Evolutionary conservation across 35 echinoderm and acorn worm genomes (phyloP), one percentile per base, ranked within the genome.

Genomic region (Apostichopus japonicus): DNA sequence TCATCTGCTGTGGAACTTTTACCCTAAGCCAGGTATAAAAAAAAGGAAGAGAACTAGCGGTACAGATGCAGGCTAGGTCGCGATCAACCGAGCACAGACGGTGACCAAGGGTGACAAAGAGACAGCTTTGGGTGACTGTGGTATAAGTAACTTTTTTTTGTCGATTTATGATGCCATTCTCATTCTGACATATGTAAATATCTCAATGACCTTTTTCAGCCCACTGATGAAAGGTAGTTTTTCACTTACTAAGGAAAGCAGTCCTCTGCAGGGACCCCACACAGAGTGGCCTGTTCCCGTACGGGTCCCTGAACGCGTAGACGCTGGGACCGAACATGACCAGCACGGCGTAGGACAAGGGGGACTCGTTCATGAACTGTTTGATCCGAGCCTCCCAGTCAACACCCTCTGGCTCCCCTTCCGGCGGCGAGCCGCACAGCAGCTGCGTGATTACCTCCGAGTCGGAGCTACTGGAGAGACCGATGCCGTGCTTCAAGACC

Each of bases 361-460:
- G 88, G 2, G 97, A 94, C 79, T 94, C 87, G n/a, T 90, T 99
- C 95, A 99, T 99, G 62, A 99, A 87, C 65, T 99, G 97, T 8
- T 92, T 93, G 53, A 99, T 99, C 25, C 97, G 78, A 4, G 90
- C 97, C 77, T 94, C 72, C 97, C 97, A 99, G 80, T 99, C 91
- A 0, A 95, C 89, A 25, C 97, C 97, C 9, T 99, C 79, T 77
- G 97, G 93, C 59, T 99, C 97, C 5, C 95, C 95, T 6, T 96
- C 93, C 1, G 97, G 97, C 6, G 97, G 97, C 6, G 95, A 83
- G 16, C 79, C 87, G 22, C 95, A 81, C 54, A 99, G 61, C 6
- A 99, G 70, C 84, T 99, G 97, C 65, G 97, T 99, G 81, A 99
- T 99, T 24, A 99, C 90, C 59, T 99, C 97, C 53, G 95, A 96